Evolutionary conservation across 2,797 vertebrate species (phyloP), one percentile per base, ranked within the genome.

Genomic region (Nyctibius grandis): DNA sequence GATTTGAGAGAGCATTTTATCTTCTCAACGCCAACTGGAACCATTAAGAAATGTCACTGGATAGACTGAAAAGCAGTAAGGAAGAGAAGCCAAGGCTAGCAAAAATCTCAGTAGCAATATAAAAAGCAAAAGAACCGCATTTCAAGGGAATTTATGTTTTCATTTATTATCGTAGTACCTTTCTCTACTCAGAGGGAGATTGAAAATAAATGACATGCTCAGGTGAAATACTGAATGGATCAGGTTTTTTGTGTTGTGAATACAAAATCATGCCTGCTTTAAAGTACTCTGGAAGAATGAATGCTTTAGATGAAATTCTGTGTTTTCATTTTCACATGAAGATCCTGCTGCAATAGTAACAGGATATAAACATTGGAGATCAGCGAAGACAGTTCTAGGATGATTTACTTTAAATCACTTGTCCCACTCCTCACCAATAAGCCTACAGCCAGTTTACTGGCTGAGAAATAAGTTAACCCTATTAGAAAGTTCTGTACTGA

Each of bases 61-160:
- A 65, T 76, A 74, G 74, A 88, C 63, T 42, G 33, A 82, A 90
- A 94, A 40, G 40, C 3, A 6, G 47, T 76, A 59, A 85, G 85
- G n/a, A 88, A 74, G 47, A 76, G 77, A 95, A 94, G 82, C n/a
- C n/a, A 84, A 82, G 70, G 47, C 56, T 65, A 86, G 59, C 31
- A 88, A 88, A 94, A 91, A 59, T 69, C 91, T 89, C 88, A 92
- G 77, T 29, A 85, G 77, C 56, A 76, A 45, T 70, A 91, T 76
- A 95, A 94, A 96, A 90, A 82, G 82, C 18, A 59, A 90, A 85
- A 74, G 80, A 91, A 82, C 18, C 84, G 95, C 93, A 90, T 94
- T 95, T 95, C 74, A 86, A 91, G 38, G 48, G 70, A 95, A 95
- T 97, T 94, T 93, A 95, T 96, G 91, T 85, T 96, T 96, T 96